These are phyloP conservation scores for Luperina testacea DNA, from an alignment of 2,888 invertebrate genomes.

Conservation along the genomic window DNA sequence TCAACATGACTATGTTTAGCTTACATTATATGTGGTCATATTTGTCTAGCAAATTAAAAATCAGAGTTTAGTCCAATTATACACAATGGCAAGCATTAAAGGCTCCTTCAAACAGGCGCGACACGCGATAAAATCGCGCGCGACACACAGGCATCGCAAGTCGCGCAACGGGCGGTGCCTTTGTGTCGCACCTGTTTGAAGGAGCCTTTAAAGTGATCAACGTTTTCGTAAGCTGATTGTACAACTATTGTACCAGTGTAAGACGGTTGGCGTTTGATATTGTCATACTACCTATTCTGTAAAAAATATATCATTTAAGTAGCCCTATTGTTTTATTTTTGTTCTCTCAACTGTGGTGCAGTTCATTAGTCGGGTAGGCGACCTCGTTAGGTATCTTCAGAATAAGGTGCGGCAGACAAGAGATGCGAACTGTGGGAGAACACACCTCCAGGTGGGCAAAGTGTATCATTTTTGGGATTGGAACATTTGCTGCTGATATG, in stretches of 20 bases:
- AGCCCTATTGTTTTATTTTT: conserved; percentile 32
- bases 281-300: conserved; percentile 34
- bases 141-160: too few species aligned
- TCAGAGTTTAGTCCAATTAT: not conserved
- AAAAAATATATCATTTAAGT: conserved; percentile 43
- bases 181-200: too few species aligned
- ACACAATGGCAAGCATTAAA: not conserved
- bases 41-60: not conserved
- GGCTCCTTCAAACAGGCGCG: too few species aligned
- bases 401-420: not conserved
- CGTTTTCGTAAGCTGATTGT: conserved; percentile 23
- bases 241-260: conserved; percentile 36
- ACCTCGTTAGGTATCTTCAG: not conserved
- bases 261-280: conserved; percentile 38
- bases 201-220: not conserved
- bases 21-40: not conserved
- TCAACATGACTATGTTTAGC: not conserved
- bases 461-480: too few species aligned
- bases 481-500: too few species aligned
- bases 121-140: too few species aligned
- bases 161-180: too few species aligned
- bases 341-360: not conserved
- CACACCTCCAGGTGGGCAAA: not conserved
- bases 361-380: not conserved
- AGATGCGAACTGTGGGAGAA: not conserved